phyloP scores from a whole-genome alignment of 2,888 invertebrate genomes.

The Yponomeuta malinellus region DNA sequence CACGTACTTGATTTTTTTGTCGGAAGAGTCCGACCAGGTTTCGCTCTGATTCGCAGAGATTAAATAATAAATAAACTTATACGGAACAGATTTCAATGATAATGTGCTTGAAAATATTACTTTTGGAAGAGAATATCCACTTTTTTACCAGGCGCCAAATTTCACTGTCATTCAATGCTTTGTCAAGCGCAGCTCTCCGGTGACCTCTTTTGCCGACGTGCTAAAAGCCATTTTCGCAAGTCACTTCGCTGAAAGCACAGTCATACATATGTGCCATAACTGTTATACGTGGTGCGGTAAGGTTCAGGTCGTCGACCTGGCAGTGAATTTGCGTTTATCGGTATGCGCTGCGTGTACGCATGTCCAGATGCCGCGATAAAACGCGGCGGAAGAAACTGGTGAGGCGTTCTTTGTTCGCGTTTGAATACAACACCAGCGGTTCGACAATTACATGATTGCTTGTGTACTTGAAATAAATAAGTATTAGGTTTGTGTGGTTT shows the following conservation, averaged over 20 bases:
- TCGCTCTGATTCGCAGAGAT: no score
- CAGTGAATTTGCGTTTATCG: conserved; percentile 12
- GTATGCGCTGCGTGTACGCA: conserved; percentile 5
- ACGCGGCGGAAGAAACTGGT: neutral
- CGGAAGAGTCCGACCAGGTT: no score
- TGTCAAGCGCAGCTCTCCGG: neutral
- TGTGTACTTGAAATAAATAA: neutral
- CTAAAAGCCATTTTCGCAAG: conserved; percentile 1
- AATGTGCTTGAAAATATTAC: neutral
- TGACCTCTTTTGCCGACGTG: neutral
- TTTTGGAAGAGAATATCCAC: neutral
- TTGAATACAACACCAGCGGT: neutral
- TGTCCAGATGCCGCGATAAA: neutral
- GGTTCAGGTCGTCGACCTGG: neutral
- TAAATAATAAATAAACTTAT: no score
- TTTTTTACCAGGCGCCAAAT: neutral
- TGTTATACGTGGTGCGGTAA: neutral
- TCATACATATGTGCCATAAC: neutral
- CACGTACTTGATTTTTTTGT: no score
- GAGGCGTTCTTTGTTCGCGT: neutral
- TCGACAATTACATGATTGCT: neutral
- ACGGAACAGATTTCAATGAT: no score
- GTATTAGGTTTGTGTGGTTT: neutral
- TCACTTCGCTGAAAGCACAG: neutral
- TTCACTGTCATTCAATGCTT: neutral